Base-by-base conservation (phyloP, 2,797 vertebrate species). In the Sebastes wilsoni region DNA sequence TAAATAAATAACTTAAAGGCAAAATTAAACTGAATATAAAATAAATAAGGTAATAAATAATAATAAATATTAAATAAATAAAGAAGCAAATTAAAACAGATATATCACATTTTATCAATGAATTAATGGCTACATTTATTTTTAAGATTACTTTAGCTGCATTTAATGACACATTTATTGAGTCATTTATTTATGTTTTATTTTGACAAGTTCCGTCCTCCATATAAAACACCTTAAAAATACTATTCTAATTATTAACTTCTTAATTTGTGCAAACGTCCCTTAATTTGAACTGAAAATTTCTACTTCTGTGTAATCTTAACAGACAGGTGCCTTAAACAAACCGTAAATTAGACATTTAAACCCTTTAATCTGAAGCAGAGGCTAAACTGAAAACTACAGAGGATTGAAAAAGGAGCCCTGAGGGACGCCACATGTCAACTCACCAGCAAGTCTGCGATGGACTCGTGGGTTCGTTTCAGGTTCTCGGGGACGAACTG, bases 371-470 rank as follows among this genome's bases (percentile, higher is more conserved):
- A 64, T 8, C n/a, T 32, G 1, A 20, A 23, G 10, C 12, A 4
- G 5, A 60, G 3, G 4, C 2, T 1, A 6, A 58, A 7, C n/a
- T 27, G 0, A 49, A 79, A 81, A 79, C 18, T 16, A 1, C 0
- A 13, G 2, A 71, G 27, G 81, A 5, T 75, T 81, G 2, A 8
- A 16, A 11, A 11, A 5, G 0, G 12, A 11, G 22, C 81, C 84
- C 67, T 86, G 83, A 0, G 71, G 84, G 9, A 82, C 14, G 1
- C 86, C 83, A 3, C 20, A 3, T 55, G 14, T 16, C 1, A 66
- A 92, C 93, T 93, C 77, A 94, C 93, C 92, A 94, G 81, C 11
- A 18, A 16, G 0, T 60, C 4, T 2, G 22, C 28, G 2, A 92
- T 67, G 66, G 5, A 32, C 0, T 66, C 8, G 0, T 76, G 78